phyloP scores from a whole-genome alignment of 2,113 vertebrate genomes.

The Oreochromis spilurus region DNA sequence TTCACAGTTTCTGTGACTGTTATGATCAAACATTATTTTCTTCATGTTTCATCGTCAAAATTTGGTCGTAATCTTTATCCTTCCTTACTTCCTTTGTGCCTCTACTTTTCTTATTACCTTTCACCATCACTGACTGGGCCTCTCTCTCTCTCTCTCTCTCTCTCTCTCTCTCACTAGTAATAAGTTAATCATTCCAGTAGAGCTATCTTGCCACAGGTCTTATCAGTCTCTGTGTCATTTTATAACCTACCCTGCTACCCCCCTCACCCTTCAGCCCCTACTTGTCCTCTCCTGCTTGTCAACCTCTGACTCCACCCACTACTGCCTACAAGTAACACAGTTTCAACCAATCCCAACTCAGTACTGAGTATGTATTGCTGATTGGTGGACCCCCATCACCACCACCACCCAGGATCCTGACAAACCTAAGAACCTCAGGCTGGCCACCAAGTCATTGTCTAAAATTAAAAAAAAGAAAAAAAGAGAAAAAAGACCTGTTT shows the following conservation, averaged over 20 bases:
- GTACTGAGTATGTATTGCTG: constrained; percentile 61
- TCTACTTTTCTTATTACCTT: constrained; percentile 4
- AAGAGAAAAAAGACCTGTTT: background rate
- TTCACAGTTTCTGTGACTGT: background rate
- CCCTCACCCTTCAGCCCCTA: background rate
- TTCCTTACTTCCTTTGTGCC: background rate
- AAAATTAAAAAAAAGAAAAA: background rate
- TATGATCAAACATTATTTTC: background rate
- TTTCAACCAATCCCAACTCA: constrained; percentile 72
- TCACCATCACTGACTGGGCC: background rate
- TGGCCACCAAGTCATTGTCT: constrained; percentile 68
- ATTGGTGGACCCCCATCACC: constrained; percentile 63
- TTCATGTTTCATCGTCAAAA: background rate
- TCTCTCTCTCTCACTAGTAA: background rate
- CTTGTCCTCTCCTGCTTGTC: constrained; percentile 7
- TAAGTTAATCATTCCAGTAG: constrained; percentile 91
- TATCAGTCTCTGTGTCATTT: constrained; percentile 94
- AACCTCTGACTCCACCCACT: constrained; percentile 13
- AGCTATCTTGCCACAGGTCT: constrained; percentile 85
- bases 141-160: background rate
- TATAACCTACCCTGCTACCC: constrained; percentile 80
- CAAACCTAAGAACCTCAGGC: constrained; percentile 72
- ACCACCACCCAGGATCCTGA: background rate
- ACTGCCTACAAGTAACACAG: constrained; percentile 56
- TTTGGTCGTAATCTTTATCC: background rate